These are phyloP conservation scores for Oscheius sp. DNA, from an alignment of 2,888 invertebrate species.

Conservation along the genomic window DNA sequence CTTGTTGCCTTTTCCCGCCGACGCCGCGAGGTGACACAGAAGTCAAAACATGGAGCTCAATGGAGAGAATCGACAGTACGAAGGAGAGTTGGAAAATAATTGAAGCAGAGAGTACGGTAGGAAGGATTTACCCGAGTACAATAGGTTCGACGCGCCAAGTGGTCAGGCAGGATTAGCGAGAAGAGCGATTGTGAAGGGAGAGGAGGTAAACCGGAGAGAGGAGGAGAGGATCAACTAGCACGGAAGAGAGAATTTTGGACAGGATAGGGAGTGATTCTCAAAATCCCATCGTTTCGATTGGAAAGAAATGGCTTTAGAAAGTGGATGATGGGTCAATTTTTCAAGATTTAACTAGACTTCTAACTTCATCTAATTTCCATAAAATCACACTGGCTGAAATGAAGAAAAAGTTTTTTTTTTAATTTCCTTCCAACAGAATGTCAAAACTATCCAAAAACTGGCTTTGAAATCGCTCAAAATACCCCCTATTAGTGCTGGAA, in stretches of 20 bases:
- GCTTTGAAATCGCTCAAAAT: too few relatives aligned
- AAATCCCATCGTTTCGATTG: too few relatives aligned
- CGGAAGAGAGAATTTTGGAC: not conserved
- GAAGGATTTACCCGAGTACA: conserved; percentile 14
- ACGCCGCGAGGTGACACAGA: conserved; percentile 19
- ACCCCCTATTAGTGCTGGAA: too few relatives aligned
- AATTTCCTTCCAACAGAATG: too few relatives aligned
- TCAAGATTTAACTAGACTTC: too few relatives aligned
- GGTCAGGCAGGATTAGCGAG: conserved; percentile 20
- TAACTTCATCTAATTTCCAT: too few relatives aligned
- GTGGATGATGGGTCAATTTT: not conserved
- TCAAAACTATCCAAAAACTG: too few relatives aligned
- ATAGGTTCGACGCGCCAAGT: conserved; percentile 22
- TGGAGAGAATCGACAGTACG: conserved; percentile 15
- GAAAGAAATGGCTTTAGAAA: too few relatives aligned
- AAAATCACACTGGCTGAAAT: too few relatives aligned
- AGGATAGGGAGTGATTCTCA: too few relatives aligned
- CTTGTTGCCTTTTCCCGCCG: conserved; percentile 18
- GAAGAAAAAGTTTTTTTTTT: too few relatives aligned
- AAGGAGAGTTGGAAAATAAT: not conserved
- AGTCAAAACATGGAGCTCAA: conserved; percentile 27
- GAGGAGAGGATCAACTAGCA: not conserved
- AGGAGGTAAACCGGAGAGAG: conserved; percentile 20
- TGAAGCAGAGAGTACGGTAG: not conserved
- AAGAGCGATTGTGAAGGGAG: too few relatives aligned